Percentiles rank a stretch among this genome's conserved stretches.
Evolutionary conservation across 2,888 invertebrate species (phyloP).

Genomic region (Netelia virgata): DNA sequence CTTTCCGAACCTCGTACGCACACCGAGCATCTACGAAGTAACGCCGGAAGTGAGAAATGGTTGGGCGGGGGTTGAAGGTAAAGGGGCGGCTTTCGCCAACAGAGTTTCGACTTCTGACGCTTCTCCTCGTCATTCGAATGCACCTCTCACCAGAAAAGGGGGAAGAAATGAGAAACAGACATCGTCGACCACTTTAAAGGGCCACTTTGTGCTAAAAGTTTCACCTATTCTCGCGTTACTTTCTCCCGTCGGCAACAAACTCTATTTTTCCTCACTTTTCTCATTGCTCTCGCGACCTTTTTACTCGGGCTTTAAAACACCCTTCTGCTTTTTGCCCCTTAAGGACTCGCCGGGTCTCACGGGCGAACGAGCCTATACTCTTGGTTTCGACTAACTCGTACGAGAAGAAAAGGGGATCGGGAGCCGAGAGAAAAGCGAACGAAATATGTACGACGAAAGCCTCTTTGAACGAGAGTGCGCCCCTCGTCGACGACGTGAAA

Average conservation of each 20-base stretch:
- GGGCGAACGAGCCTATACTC: conserved; percentile 48
- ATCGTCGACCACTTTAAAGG: conserved; percentile 74
- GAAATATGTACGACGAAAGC: conserved; percentile 14
- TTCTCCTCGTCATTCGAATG: conserved; percentile 72
- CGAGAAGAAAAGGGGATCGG: background rate
- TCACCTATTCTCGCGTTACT: conserved; percentile 70
- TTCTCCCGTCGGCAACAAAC: conserved; percentile 56
- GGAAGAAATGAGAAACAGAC: conserved; percentile 54
- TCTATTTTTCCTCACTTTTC: conserved; percentile 61
- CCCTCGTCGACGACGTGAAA: conserved; percentile 30
- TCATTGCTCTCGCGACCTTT: conserved; percentile 41
- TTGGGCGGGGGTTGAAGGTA: conserved; percentile 32
- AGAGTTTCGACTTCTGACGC: conserved; percentile 80
- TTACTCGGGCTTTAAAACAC: conserved; percentile 28
- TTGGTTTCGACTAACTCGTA: conserved; percentile 56
- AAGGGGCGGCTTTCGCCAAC: conserved; percentile 69
- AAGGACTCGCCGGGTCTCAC: background rate
- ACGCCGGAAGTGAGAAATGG: no score
- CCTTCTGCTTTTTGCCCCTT: conserved; percentile 1
- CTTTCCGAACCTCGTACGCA: conserved; percentile 59
- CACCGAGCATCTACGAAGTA: conserved; percentile 50
- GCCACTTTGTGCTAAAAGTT: conserved; percentile 78
- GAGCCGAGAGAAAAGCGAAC: background rate
- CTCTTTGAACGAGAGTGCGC: conserved; percentile 31
- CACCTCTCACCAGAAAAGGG: conserved; percentile 65